Evolutionary conservation across 2,113 vertebrate species (phyloP).

Genomic region (Phylloscopus trochiloides): DNA sequence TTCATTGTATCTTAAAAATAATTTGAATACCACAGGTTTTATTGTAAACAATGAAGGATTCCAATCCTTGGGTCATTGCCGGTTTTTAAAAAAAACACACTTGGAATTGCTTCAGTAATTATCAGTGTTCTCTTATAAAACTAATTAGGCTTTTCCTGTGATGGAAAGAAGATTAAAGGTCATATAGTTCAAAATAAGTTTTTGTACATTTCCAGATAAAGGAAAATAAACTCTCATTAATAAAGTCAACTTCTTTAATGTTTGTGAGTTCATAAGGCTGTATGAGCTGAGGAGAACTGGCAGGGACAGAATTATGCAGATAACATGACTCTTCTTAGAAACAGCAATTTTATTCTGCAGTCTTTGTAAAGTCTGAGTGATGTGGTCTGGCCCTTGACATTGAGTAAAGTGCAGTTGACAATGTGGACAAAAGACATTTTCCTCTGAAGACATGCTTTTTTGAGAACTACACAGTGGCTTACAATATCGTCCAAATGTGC

Average conservation of each 20-base stretch:
- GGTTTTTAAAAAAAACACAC: neutral
- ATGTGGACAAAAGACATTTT: neutral
- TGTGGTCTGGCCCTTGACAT: neutral
- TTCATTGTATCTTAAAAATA: constrained; percentile 42
- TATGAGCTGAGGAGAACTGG: accelerated
- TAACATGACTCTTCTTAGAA: neutral
- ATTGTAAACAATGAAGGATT: constrained; percentile 43
- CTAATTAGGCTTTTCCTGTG: constrained; percentile 59
- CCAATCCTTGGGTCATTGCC: constrained; percentile 20
- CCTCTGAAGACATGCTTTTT: neutral
- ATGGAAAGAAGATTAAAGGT: constrained; percentile 53
- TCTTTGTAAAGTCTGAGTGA: neutral
- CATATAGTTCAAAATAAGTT: constrained; percentile 16
- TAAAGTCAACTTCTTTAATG: neutral
- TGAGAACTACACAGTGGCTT: neutral
- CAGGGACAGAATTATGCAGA: neutral
- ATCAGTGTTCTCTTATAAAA: constrained; percentile 46
- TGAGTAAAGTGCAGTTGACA: neutral
- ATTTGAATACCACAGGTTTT: constrained; percentile 21
- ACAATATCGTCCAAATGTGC: neutral
- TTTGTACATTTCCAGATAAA: neutral
- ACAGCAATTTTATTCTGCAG: neutral
- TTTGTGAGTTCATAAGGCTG: neutral
- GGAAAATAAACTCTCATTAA: constrained; percentile 39
- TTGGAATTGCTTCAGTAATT: constrained; percentile 43